Evolutionary conservation across 1,140 invertebrate species (phyloP), one percentile per base, ranked within the genome.

Genomic region (Drosophila kanapiae): DNA sequence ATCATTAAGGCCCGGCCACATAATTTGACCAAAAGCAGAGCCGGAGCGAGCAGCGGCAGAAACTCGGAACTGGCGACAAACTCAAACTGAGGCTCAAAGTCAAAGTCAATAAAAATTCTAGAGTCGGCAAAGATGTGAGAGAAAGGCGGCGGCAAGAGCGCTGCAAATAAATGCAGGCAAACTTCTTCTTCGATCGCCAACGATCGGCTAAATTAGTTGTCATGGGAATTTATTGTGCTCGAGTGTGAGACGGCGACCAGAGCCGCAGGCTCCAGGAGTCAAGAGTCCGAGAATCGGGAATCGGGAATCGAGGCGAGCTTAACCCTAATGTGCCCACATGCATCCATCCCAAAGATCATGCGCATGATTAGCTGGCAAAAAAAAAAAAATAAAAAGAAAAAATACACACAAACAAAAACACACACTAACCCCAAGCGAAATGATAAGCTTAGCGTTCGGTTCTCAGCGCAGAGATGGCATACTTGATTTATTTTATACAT

Each of bases 191-290:
- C 75, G 69, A 70, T 60, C 67, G 47, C 65, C 51, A 54, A 48
- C 70, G 67, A 72, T 71, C 68, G 80, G 85, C 84, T 90, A 88
- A 88, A 88, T 88, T 90, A 88, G 85, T 88, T 88, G 85, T 88
- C 84, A 88, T 88, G 84, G 84, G 84, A 88, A 88, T 88, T 88
- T 88, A 88, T 88, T 88, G 85, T 88, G 83, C 83, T 56, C 84
- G 74, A 80, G 78, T 80, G 75, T 68, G 71, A 70, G 61, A 5
- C 61, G 33, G 31, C 43, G 4, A 18, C 16, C 18, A 18, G 9
- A n/a, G 18, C 35, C 59, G 23, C 57, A 61, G 60, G 80, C 42
- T 61, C 31, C 37, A 45, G 43, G 45, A 23, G 31, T 37, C 37
- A 8, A 37, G 29, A 49, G 51, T 40, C 35, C 18, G 14, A 7